phyloP scores from a whole-genome alignment of 2,797 vertebrate species.

The Sebastes variabilis region DNA sequence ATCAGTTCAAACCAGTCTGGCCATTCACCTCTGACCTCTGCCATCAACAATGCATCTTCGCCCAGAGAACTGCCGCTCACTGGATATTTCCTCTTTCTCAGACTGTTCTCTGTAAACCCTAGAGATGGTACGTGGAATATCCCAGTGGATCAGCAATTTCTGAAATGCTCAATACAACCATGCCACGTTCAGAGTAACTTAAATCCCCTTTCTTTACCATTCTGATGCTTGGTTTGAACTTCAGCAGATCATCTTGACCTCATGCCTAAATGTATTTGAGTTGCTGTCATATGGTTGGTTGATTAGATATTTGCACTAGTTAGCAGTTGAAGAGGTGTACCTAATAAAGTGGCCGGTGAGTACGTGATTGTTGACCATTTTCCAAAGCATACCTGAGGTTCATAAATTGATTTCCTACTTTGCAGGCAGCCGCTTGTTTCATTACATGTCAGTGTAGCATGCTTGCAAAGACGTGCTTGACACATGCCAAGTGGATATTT shows the following conservation, averaged over 20 bases:
- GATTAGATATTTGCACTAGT: not conserved
- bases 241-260: not conserved
- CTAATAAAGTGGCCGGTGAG: not conserved
- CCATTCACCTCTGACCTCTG: not conserved
- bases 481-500: constrained; percentile 1
- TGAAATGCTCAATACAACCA: not conserved
- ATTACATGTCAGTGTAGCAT: constrained; percentile 31
- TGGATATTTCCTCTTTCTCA: not conserved
- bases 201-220: not conserved
- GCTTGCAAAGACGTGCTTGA: constrained; percentile 1
- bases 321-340: not conserved
- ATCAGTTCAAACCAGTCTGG: not conserved
- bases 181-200: not conserved
- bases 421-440: not conserved
- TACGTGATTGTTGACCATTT: not conserved
- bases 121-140: not conserved
- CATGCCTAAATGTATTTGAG: not conserved
- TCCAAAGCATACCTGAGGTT: constrained; percentile 3
- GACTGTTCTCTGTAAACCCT: not conserved
- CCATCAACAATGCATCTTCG: not conserved
- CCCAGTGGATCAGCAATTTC: not conserved
- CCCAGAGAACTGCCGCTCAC: not conserved
- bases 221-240: not conserved
- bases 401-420: constrained; percentile 14
- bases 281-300: not conserved